Percentiles rank a stretch among this genome's conserved stretches.
These are phyloP conservation scores for Agrilus biguttatus DNA, from an alignment of 2,888 invertebrate genomes.

Conservation along the genomic window DNA sequence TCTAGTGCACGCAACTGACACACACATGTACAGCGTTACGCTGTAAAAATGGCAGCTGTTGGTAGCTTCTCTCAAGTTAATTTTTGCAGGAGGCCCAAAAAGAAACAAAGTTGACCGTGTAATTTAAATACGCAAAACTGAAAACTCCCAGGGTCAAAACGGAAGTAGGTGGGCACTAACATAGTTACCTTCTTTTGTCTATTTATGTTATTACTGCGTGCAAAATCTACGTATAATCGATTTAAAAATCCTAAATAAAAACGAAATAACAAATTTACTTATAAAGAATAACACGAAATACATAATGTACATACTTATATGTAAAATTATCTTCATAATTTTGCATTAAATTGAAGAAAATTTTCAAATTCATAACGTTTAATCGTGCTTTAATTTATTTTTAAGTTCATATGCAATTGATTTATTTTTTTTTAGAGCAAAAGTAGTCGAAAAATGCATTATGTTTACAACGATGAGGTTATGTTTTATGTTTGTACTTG, in stretches of 20 bases:
- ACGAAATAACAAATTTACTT: too few species aligned
- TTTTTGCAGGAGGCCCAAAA: constrained; percentile 37
- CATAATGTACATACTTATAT: not conserved
- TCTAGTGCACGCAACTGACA: constrained; percentile 26
- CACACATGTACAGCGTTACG: constrained; percentile 28
- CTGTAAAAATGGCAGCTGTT: constrained; percentile 38
- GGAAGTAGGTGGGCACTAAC: constrained; percentile 26
- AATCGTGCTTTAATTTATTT: too few species aligned
- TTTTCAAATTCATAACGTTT: too few species aligned
- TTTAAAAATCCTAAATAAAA: not conserved
- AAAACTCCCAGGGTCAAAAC: constrained; percentile 27
- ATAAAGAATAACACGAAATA: too few species aligned
- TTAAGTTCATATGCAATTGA: too few species aligned
- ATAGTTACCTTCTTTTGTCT: constrained; percentile 7
- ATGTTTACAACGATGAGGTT: too few species aligned
- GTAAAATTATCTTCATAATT: not conserved
- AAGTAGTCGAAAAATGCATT: too few species aligned
- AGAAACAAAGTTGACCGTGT: constrained; percentile 41
- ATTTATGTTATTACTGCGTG: constrained; percentile 1
- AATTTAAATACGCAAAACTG: constrained; percentile 27
- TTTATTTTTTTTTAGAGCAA: too few species aligned
- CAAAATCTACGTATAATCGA: not conserved
- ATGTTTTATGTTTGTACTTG: too few species aligned
- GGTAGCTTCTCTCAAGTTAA: constrained; percentile 33
- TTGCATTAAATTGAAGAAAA: not conserved